phyloP scores from a whole-genome alignment of 2,888 invertebrate genomes.

The Adelphocoris suturalis region DNA sequence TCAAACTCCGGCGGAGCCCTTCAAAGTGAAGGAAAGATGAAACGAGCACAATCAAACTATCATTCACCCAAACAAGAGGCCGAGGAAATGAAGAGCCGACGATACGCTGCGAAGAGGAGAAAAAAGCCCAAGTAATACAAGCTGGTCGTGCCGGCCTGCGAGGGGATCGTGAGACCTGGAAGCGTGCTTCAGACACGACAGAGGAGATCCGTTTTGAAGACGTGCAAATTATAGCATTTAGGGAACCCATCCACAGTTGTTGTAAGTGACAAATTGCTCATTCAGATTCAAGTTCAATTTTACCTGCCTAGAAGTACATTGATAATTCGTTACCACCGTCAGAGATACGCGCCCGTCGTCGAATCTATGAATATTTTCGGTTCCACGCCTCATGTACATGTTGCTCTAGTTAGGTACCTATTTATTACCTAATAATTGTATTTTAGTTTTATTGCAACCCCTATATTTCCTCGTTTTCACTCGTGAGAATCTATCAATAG shows the following conservation, averaged over 20 bases:
- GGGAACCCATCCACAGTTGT: background rate
- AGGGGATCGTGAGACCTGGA: slow-evolving; percentile 13
- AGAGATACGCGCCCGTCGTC: too few relatives aligned
- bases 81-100: slow-evolving; percentile 16
- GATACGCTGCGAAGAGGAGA: background rate
- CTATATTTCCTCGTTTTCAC: too few relatives aligned
- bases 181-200: slow-evolving; percentile 15
- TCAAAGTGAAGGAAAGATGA: slow-evolving; percentile 39
- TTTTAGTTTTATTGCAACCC: too few relatives aligned
- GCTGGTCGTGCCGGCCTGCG: slow-evolving; percentile 28
- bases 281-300: background rate
- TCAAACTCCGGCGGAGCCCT: slow-evolving; percentile 35
- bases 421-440: too few relatives aligned
- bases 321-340: background rate
- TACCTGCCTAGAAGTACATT: background rate
- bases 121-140: slow-evolving; percentile 11
- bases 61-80: slow-evolving; percentile 39
- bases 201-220: slow-evolving; percentile 26
- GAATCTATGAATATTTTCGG: too few relatives aligned
- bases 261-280: slow-evolving; percentile 13
- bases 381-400: too few relatives aligned
- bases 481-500: too few relatives aligned
- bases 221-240: slow-evolving; percentile 36
- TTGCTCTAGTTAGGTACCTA: too few relatives aligned
- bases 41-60: slow-evolving; percentile 49